Evolutionary conservation across 1,140 invertebrate genomes (phyloP).

Genomic region (Grapholita molesta): DNA sequence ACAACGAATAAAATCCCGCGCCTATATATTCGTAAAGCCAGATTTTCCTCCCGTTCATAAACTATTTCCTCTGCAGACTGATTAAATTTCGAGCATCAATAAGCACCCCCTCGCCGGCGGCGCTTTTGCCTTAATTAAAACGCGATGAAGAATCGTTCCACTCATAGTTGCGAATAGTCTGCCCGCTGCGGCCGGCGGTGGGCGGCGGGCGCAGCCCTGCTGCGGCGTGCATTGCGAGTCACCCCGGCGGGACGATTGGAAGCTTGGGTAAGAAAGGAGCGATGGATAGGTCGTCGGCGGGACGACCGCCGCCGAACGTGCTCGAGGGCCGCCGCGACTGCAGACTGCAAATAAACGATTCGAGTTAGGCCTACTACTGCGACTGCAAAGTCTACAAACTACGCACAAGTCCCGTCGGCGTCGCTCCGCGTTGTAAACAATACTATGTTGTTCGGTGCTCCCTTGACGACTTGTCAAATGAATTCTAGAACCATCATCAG

Average conservation of each 20-base stretch:
- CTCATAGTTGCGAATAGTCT: neutral
- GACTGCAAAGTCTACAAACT: neutral
- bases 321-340: neutral
- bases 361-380: neutral
- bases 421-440: neutral
- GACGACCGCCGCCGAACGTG: neutral
- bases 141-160: neutral
- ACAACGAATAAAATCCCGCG: neutral
- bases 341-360: neutral
- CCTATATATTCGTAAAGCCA: neutral
- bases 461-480: neutral
- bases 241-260: neutral
- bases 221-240: neutral
- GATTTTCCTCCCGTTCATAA: neutral
- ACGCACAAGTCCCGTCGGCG: neutral
- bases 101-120: neutral
- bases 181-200: neutral
- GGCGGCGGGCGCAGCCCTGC: neutral
- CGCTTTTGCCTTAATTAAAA: slow-evolving; percentile 1
- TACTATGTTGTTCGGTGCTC: neutral
- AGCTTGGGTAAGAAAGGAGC: neutral
- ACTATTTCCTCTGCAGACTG: slow-evolving; percentile 1
- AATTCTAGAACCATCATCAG: too few species aligned
- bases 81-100: slow-evolving; percentile 1
- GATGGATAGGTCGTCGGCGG: neutral